Conservation (phyloP, 2,113 vertebrate species). For the Dipodomys merriami region DNA sequence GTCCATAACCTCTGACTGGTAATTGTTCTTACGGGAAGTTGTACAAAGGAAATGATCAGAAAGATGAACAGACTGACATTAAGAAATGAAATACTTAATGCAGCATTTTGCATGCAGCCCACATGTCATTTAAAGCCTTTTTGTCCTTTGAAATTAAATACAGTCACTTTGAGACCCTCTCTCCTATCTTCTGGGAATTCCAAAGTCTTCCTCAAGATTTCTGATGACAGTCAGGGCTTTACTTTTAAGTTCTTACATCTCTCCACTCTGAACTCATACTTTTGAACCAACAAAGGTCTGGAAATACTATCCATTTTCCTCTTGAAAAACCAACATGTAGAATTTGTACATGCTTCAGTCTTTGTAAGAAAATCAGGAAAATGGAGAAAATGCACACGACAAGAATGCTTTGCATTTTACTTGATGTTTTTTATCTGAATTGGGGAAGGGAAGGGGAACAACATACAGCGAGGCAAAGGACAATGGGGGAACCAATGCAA, state of each 20-base stretch:
- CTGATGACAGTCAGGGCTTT: neutral
- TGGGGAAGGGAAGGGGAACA: too few species aligned
- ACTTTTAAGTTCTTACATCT: constrained; percentile 24
- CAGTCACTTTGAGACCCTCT: constrained; percentile 36
- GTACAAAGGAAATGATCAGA: constrained; percentile 68
- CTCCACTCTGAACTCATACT: constrained; percentile 2
- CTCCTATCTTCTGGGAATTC: neutral
- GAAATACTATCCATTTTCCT: neutral
- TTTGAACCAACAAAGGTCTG: neutral
- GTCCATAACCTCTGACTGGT: constrained; percentile 51
- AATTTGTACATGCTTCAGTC: neutral
- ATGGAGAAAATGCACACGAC: neutral
- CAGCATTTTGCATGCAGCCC: constrained; percentile 38
- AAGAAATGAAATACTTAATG: constrained; percentile 66
- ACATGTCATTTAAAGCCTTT: constrained; percentile 33
- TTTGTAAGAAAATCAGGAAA: constrained; percentile 11
- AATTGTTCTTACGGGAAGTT: constrained; percentile 66
- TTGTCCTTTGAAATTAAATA: constrained; percentile 66
- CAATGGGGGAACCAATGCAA: too few species aligned
- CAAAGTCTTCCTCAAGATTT: constrained; percentile 38
- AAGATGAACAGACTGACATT: constrained; percentile 62
- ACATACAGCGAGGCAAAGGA: too few species aligned
- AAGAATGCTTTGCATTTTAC: neutral
- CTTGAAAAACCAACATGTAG: neutral
- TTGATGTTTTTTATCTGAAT: too few species aligned